Evolutionary conservation across 1,140 invertebrate genomes (phyloP), one percentile per base, ranked within the genome.

Genomic region (Drosophila mauritiana): DNA sequence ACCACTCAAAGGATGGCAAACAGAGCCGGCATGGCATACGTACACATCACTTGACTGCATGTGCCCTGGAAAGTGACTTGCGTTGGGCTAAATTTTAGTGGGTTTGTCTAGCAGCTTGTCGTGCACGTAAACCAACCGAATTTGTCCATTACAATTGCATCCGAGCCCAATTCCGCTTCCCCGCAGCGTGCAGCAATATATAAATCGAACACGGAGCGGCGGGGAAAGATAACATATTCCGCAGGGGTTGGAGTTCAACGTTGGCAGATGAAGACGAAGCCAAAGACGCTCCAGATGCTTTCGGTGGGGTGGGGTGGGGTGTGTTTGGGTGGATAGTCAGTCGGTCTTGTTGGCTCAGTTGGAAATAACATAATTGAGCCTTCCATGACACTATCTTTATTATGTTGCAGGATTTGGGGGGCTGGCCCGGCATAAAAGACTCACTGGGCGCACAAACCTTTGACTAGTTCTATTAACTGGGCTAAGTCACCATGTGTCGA

Each of bases 71-170:
- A 59, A 59, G 59, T 58, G 53, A 62, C 52, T 62, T 62, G 59
- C 59, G 17, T 42, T 13, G 3, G 12, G 25, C 11, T 31, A 34
- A 22, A 17, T n/a, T 58, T 49, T 58, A 7, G 34, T 22, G 15
- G 22, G 22, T 13, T 52, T 52, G 25, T 39, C 58, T 40, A 61
- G 58, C 46, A 27, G 25, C 46, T 63, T 65, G 58, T 67, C 63
- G 63, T 67, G 63, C 63, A 67, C 63, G 63, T 67, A 67, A 64
- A 51, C 63, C 63, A 64, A 67, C 59, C 45, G 61, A 67, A 67
- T 67, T 67, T 67, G 63, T 67, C 63, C 62, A 67, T 67, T 67
- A 64, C 63, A 67, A 64, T 25, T 46, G 43, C 63, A 67, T 67
- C 63, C 63, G 61, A 63, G 61, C 58, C 61, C 54, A 43, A 63